These are phyloP conservation scores for Tenualosa thibaudeaui DNA, from an alignment of 2,797 vertebrate species.

Conservation along the genomic window DNA sequence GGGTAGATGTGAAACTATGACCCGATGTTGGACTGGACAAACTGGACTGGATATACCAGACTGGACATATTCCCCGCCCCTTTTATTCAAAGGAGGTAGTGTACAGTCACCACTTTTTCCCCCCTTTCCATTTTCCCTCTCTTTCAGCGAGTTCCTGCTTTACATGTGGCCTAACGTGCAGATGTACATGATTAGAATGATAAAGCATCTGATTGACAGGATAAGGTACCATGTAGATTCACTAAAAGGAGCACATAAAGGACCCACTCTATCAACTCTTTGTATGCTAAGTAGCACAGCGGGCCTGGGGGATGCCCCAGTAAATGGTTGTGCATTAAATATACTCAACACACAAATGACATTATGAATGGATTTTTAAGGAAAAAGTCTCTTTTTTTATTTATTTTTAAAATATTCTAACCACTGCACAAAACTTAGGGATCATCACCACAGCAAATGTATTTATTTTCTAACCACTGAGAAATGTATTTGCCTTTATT, in stretches of 20 bases:
- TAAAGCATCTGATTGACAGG: constrained; percentile 24
- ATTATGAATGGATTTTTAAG: constrained; percentile 54
- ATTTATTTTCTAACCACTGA: constrained; percentile 76
- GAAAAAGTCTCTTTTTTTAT: constrained; percentile 62
- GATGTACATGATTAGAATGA: constrained; percentile 29
- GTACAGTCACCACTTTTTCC: neutral
- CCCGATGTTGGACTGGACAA: neutral
- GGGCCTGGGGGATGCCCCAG: neutral
- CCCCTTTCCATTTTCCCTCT: neutral
- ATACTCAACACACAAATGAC: constrained; percentile 46
- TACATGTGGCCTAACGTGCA: constrained; percentile 13
- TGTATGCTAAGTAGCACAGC: neutral
- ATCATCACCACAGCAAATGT: constrained; percentile 67
- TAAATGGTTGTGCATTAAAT: constrained; percentile 2
- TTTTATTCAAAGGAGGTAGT: neutral
- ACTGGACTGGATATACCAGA: neutral
- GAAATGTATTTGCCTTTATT: constrained; percentile 50
- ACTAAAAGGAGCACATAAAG: neutral
- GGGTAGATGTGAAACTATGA: constrained; percentile 1
- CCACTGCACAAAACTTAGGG: constrained; percentile 66
- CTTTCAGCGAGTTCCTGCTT: neutral
- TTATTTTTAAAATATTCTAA: constrained; percentile 63
- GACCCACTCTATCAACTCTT: neutral
- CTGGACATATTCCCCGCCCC: neutral
- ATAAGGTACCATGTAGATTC: constrained; percentile 10